Evolutionary conservation across 2,888 invertebrate genomes (phyloP).

Genomic region (Microplitis deprimator): DNA sequence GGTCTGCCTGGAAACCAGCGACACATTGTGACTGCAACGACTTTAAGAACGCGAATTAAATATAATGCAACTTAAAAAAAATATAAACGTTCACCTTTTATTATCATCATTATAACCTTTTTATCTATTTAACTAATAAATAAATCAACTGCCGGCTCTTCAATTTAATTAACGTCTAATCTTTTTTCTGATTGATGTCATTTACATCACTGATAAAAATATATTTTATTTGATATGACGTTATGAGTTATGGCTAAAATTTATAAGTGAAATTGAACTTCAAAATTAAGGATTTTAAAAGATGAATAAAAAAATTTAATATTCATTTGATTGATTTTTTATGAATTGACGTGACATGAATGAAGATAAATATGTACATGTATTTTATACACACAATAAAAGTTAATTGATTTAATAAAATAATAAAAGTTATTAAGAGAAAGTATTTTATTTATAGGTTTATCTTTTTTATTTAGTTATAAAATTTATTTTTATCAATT

Average conservation of each 20-base stretch:
- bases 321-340: background rate
- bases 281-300: no score
- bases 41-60: conserved; percentile 13
- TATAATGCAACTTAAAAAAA: conserved; percentile 26
- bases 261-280: no score
- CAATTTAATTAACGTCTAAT: no score
- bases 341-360: background rate
- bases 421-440: conserved; percentile 18
- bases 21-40: conserved; percentile 33
- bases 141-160: no score
- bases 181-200: no score
- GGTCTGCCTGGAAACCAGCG: conserved; percentile 60
- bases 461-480: background rate
- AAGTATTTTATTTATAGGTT: background rate
- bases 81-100: background rate
- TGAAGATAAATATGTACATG: background rate
- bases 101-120: background rate
- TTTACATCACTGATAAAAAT: no score
- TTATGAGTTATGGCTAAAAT: no score
- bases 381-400: background rate
- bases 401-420: background rate
- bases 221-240: no score
- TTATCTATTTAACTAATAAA: background rate
- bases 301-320: no score
- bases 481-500: background rate